These are phyloP conservation scores for Pyrgilauda ruficollis DNA, from an alignment of 2,113 vertebrate genomes.

Conservation along the genomic window DNA sequence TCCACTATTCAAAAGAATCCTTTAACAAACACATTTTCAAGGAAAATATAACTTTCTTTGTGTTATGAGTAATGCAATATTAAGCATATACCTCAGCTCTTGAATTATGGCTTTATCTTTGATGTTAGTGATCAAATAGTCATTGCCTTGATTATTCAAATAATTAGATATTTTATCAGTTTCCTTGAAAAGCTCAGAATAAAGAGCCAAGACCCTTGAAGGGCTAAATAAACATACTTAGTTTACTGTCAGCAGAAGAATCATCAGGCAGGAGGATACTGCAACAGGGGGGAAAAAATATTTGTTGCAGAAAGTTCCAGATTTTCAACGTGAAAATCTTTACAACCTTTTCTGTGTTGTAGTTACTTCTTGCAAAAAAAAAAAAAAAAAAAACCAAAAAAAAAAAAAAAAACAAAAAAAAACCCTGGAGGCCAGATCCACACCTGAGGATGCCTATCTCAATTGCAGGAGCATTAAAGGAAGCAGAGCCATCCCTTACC, in stretches of 20 bases:
- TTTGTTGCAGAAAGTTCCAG: neutral
- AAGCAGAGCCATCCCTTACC: neutral
- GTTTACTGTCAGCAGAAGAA: slow-evolving; percentile 25
- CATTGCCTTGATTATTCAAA: slow-evolving; percentile 46
- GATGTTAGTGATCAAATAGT: slow-evolving; percentile 54
- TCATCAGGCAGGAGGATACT: neutral
- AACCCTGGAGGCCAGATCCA: neutral
- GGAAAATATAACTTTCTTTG: neutral
- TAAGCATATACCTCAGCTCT: slow-evolving; percentile 5
- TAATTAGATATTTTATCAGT: slow-evolving; percentile 49
- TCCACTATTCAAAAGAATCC: neutral
- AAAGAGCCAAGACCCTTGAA: slow-evolving; percentile 8
- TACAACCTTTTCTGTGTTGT: neutral
- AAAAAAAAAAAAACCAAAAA: neutral
- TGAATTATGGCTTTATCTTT: neutral
- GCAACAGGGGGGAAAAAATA: neutral
- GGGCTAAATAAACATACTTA: neutral
- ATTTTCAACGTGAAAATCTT: neutral
- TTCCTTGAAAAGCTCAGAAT: slow-evolving; percentile 10
- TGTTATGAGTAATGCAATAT: neutral
- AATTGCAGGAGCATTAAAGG: neutral
- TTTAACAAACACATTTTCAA: neutral
- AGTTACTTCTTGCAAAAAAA: neutral
- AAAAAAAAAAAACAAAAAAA: neutral
- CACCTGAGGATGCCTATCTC: neutral